Conservation (phyloP, 1,140 invertebrate genomes). For the Panagrolaimus sp. region DNA sequence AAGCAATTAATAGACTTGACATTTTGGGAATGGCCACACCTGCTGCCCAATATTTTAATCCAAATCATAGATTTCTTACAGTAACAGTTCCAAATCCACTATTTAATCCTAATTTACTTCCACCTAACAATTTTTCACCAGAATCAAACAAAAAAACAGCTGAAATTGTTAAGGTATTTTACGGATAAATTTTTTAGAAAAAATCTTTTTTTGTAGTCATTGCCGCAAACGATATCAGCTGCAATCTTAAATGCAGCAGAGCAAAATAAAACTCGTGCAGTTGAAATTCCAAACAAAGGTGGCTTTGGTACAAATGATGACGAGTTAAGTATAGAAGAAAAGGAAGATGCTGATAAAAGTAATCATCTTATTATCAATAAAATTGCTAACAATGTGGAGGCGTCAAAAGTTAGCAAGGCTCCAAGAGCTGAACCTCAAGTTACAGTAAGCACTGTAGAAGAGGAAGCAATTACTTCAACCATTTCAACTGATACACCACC, state of each 20-base stretch:
- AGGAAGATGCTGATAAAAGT: background rate
- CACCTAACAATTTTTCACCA: background rate
- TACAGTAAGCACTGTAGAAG: background rate
- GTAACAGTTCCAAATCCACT: slow-evolving; percentile 12
- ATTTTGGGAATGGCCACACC: background rate
- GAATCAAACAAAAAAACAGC: slow-evolving; percentile 8
- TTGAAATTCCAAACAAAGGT: background rate
- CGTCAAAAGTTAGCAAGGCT: background rate
- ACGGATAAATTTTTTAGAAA: background rate
- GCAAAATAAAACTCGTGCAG: background rate
- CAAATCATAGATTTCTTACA: slow-evolving; percentile 7
- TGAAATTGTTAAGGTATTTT: background rate
- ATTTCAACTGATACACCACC: no score
- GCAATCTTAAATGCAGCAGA: slow-evolving; percentile 3
- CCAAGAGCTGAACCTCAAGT: slow-evolving; percentile 3
- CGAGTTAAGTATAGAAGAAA: no score
- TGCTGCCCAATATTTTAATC: background rate
- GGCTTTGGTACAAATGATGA: slow-evolving; percentile 3
- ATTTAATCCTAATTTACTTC: slow-evolving; percentile 2
- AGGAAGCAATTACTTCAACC: no score
- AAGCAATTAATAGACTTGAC: background rate
- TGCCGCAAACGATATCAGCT: background rate
- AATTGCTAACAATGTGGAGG: background rate
- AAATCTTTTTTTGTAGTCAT: background rate
- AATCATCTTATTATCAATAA: background rate